These are phyloP conservation scores for Agrypnus murinus DNA, from an alignment of 2,888 invertebrate genomes.

Conservation along the genomic window DNA sequence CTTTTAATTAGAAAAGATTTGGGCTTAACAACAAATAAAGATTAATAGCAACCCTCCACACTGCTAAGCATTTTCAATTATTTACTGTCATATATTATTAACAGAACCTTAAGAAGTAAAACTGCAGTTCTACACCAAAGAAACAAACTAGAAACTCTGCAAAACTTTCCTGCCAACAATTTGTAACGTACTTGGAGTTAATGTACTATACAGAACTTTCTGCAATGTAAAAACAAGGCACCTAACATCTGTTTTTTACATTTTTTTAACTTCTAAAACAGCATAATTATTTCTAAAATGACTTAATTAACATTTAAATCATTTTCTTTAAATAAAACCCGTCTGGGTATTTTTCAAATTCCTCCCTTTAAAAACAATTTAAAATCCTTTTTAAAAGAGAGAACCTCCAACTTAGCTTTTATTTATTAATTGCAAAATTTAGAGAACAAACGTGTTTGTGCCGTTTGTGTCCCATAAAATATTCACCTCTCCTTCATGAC, in stretches of 20 bases:
- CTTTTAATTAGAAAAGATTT: too few species aligned
- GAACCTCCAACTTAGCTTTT: neutral
- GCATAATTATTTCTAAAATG: too few species aligned
- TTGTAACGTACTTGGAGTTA: slow-evolving; percentile 42
- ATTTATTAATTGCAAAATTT: slow-evolving; percentile 18
- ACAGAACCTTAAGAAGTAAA: slow-evolving; percentile 27
- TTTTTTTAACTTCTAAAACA: too few species aligned
- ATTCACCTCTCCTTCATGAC: slow-evolving; percentile 43
- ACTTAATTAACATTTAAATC: too few species aligned
- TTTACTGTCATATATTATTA: slow-evolving; percentile 45
- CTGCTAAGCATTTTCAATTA: slow-evolving; percentile 46
- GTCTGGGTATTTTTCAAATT: too few species aligned
- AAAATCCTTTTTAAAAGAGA: too few species aligned
- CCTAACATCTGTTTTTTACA: too few species aligned
- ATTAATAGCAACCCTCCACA: neutral
- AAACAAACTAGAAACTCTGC: slow-evolving; percentile 42
- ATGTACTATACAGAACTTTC: slow-evolving; percentile 22
- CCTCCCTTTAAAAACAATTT: too few species aligned
- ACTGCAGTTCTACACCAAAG: slow-evolving; percentile 23
- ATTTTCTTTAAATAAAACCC: too few species aligned
- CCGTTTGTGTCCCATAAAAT: slow-evolving; percentile 45
- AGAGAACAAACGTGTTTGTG: slow-evolving; percentile 35
- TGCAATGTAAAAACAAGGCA: too few species aligned
- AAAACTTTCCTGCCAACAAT: slow-evolving; percentile 43
- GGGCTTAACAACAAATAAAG: too few species aligned